phyloP scores from a whole-genome alignment of 2,113 vertebrate species.

The Vanacampus margaritifer region DNA sequence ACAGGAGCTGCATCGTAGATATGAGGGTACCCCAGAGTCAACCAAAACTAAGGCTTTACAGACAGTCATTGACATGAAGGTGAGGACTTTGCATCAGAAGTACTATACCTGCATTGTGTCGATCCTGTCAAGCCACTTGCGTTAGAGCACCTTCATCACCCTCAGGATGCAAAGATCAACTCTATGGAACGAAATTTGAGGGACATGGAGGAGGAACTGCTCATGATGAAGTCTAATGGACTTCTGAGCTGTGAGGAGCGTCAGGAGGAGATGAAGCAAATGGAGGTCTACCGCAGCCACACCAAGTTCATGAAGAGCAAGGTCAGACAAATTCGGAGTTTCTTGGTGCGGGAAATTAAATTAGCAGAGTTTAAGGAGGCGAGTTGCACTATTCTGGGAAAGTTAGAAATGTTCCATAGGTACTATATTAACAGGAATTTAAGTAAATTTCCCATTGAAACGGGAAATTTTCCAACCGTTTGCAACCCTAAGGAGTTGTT shows the following conservation, averaged over 20 bases:
- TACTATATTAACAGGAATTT: not conserved
- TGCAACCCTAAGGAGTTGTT: not conserved
- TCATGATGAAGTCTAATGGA: constrained; percentile 94
- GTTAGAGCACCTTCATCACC: not conserved
- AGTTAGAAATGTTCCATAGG: not conserved
- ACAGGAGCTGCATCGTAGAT: constrained; percentile 92
- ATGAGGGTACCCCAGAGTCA: constrained; percentile 91
- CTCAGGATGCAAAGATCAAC: constrained; percentile 92
- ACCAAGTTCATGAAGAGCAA: constrained; percentile 99
- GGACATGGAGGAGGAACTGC: constrained; percentile 96
- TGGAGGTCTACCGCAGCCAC: constrained; percentile 98
- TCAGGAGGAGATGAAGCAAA: constrained; percentile 98
- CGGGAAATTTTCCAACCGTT: not conserved
- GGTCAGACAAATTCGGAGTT: constrained; percentile 63
- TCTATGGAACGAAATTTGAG: constrained; percentile 92
- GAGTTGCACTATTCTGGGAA: not conserved
- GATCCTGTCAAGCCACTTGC: not conserved
- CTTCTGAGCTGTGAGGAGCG: constrained; percentile 95
- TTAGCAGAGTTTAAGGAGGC: not conserved
- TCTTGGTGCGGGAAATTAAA: not conserved
- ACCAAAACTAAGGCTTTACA: constrained; percentile 98
- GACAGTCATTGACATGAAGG: constrained; percentile 99
- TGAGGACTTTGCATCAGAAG: constrained; percentile 40
- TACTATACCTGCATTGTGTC: not conserved
- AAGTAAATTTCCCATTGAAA: not conserved